Evolutionary conservation across 2,113 vertebrate genomes (phyloP), one percentile per base, ranked within the genome.

Genomic region (Toxotes jaculatrix): DNA sequence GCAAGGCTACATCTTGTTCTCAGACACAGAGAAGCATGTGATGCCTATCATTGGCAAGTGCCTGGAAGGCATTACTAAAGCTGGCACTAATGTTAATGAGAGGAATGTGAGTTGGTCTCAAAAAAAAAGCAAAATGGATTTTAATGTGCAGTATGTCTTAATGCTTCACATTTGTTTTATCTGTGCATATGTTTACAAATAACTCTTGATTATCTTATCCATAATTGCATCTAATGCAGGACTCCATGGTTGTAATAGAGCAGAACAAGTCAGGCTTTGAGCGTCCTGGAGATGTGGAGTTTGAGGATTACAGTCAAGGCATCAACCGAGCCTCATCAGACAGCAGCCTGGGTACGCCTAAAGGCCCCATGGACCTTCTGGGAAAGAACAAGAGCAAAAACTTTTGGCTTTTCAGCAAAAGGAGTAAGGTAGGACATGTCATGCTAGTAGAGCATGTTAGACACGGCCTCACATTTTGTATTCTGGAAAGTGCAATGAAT

Each of bases 11-110:
- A 77, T 94, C 65, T 88, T 96, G 80, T 96, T 97, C 73, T 95
- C 96, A 0, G 96, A 97, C 65, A 96, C 96, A 0, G 97, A 98
- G 82, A 95, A 93, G 82, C 93, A 96, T 57, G 97, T 97, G 89
- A 95, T 96, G 66, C 97, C 97, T 17, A 98, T 98, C 88, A 96
- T 98, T 0, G 95, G 95, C 89, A 97, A 98, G 92, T 98, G 97
- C 89, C 89, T 98, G 91, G 97, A 98, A 49, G 97, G 97, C 91
- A 96, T 98, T 89, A 95, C 94, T 87, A 95, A 95, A 91, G 96
- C 97, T 0, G 96, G 96, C 1, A 94, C 94, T 4, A 93, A 94
- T 1, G 95, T 96, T 79, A 95, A 97, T 57, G 95, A 96, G 87
- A 97, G 94, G 68, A 96, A 96, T 3, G 97, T 98, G 88, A 91